Evolutionary conservation across 1,140 invertebrate species (phyloP), one percentile per base, ranked within the genome.

Genomic region (Drosophila quadrilineata): DNA sequence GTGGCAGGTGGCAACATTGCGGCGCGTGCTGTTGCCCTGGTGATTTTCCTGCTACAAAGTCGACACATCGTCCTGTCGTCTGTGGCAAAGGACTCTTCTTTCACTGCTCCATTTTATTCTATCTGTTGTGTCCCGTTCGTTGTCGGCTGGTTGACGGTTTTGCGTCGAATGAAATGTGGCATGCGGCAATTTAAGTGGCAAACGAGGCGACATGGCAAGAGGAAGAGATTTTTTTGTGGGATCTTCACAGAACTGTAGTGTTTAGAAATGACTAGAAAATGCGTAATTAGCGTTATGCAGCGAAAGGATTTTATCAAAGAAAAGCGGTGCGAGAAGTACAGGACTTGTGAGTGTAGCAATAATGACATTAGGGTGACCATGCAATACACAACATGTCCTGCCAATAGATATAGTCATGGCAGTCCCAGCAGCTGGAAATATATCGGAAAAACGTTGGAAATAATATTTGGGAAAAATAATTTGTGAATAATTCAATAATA

Each of bases 21-120:
- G 71, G 72, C 75, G 79, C 75, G 76, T 82, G 76, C 75, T 82
- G 76, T 82, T 82, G 68, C 73, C 76, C 77, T 84, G 76, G 76
- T 69, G 77, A 82, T 82, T 82, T 80, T 76, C 76, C 75, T 80
- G 76, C 72, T 80, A 80, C 76, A 82, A 75, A 80, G 76, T 82
- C 77, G 64, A 69, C 75, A 66, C 58, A 63, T 48, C 49, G 67
- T 68, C 73, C 63, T 72, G 66, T 75, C 49, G 69, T 49, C 50
- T 59, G 64, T 56, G 63, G 65, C 31, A 68, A 82, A 63, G 70
- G 62, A 52, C 53, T 71, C 68, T 59, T 56, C 67, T 49, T 59
- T 48, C 45, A 46, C 35, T 46, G 1, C 14, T 6, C 22, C n/a
- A 17, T 38, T 40, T 9, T 35, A 19, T 41, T 54, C 43, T 43